Base-by-base conservation (phyloP, 2,888 invertebrate species). In the Vesta saturnalis region DNA sequence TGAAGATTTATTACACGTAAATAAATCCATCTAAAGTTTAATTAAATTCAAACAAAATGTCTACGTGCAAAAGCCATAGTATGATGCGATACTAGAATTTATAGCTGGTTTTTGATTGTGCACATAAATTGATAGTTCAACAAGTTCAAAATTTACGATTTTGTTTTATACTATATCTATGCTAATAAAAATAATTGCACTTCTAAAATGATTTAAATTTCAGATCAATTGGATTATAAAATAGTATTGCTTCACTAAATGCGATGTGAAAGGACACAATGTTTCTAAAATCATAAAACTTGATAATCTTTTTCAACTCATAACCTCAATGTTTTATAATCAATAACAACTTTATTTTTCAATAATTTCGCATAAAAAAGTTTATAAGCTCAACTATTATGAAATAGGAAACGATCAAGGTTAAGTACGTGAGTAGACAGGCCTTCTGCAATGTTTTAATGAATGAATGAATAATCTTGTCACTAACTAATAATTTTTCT, bases 91-190 rank as follows among this genome's bases (percentile, higher is more conserved):
- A 6, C 21, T 52, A n/a, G 19, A 21, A 52, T 52, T 52, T 52
- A 52, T 21, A n/a, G 21, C 52, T n/a, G 8, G 19, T 21, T 19
- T 52, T 52, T 52, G 52, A 52, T 52, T 52, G 52, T 10, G 8
- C 18, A 52, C 18, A 52, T 52, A 52, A 52, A 52, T 21, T 21
- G 12, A 52, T 12, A 19, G 52, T 19, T 52, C 52, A 52, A 52
- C 52, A 52, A 52, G 52, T 52, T 52, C 52, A 52, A 21, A 52
- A 52, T 52, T 52, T 52, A 52, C 21, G 52, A 52, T 21, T 52
- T 21, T 21, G 21, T 52, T 52, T 52, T 52, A 52, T 52, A 52
- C 18, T 49, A 49, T 49, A n/a, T n/a, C n/a, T n/a, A 15, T 21
- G 19, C 52, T 52, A 52, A 52, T 52, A 52, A 49, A 18, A 18